These are phyloP conservation scores for Luscinia luscinia DNA, from an alignment of 2,797 vertebrate species.

Conservation along the genomic window DNA sequence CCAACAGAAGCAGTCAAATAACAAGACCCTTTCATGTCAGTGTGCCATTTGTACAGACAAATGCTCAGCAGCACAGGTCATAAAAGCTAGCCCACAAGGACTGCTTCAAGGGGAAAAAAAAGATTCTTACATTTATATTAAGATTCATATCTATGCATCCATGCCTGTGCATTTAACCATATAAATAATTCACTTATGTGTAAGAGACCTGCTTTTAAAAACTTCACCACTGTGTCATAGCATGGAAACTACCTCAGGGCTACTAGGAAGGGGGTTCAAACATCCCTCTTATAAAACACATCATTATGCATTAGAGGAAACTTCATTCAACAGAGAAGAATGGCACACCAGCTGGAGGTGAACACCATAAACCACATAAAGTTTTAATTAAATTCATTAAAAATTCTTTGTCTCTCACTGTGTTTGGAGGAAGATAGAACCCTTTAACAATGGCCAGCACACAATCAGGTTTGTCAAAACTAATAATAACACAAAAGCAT, in stretches of 20 bases:
- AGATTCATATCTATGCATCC: conserved; percentile 61
- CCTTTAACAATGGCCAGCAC: conserved; percentile 74
- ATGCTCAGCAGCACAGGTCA: background rate
- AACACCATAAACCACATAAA: conserved; percentile 74
- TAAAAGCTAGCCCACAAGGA: background rate
- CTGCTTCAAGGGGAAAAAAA: background rate
- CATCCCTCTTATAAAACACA: conserved; percentile 75
- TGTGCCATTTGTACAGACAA: background rate
- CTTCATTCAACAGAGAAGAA: conserved; percentile 74
- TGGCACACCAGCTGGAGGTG: conserved; percentile 70
- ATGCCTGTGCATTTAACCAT: conserved; percentile 56
- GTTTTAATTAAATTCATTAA: conserved; percentile 83
- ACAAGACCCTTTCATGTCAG: background rate
- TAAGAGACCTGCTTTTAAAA: conserved; percentile 66
- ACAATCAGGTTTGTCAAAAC: conserved; percentile 80
- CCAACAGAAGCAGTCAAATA: background rate
- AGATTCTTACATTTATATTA: conserved; percentile 46
- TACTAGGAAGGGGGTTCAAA: conserved; percentile 71
- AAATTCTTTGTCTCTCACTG: conserved; percentile 75
- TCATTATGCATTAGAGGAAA: conserved; percentile 74
- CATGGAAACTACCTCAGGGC: conserved; percentile 76
- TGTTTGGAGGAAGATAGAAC: conserved; percentile 75
- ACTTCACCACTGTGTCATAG: conserved; percentile 70
- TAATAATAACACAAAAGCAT: conserved; percentile 73
- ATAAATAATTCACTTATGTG: conserved; percentile 62